phyloP scores from a whole-genome alignment of 2,888 invertebrate genomes.

The Eupithecia subfuscata region DNA sequence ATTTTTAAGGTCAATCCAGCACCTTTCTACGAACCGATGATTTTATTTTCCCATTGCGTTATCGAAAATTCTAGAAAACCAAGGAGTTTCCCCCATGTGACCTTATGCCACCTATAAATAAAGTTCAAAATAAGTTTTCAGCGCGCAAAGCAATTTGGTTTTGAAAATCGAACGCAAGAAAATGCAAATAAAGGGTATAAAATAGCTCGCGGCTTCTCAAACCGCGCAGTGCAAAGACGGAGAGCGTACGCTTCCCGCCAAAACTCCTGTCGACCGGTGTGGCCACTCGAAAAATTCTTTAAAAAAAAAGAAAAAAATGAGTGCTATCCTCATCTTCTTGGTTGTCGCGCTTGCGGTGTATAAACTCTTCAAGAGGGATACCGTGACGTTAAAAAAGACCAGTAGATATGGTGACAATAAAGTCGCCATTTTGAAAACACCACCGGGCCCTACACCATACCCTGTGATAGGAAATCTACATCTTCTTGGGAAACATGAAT shows the following conservation, averaged over 20 bases:
- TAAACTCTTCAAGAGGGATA: conserved; percentile 62
- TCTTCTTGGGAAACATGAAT: conserved; percentile 85
- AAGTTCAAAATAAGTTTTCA: conserved; percentile 16
- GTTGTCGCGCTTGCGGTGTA: conserved; percentile 61
- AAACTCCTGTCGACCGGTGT: conserved; percentile 60
- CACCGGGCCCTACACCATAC: conserved; percentile 87
- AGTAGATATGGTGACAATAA: conserved; percentile 58
- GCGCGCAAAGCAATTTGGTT: background rate
- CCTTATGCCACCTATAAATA: background rate
- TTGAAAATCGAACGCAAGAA: conserved; percentile 31
- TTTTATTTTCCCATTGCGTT: conserved; percentile 16
- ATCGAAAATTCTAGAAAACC: conserved; percentile 23
- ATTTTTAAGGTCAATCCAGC: conserved; percentile 27
- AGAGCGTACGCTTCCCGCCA: conserved; percentile 65
- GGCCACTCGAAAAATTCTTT: conserved; percentile 70
- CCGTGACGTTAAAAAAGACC: conserved; percentile 53
- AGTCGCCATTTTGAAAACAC: conserved; percentile 62
- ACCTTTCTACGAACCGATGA: conserved; percentile 19
- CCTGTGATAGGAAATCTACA: conserved; percentile 90
- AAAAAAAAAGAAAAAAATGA: conserved; percentile 72
- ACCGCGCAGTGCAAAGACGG: conserved; percentile 51
- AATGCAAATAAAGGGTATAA: conserved; percentile 60
- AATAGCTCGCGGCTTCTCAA: conserved; percentile 42
- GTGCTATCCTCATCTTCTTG: conserved; percentile 66
- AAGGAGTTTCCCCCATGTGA: background rate